Conservation (phyloP, 2,113 vertebrate genomes). For the Odobenus rosmarus region DNA sequence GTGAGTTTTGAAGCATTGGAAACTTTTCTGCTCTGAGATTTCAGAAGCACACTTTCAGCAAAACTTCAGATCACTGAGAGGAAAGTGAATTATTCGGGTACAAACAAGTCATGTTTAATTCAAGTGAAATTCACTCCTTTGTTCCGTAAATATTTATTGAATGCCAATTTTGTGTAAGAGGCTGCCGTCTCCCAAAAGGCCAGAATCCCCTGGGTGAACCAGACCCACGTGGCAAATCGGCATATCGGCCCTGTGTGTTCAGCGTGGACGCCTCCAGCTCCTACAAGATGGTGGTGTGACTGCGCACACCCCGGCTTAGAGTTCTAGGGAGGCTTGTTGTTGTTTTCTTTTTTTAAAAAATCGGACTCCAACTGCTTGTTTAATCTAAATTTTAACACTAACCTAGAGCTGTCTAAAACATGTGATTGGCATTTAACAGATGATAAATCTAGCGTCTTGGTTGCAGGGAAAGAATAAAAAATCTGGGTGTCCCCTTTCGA, state of each 20-base stretch:
- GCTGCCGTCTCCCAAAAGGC: background rate
- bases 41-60: background rate
- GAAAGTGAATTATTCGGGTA: background rate
- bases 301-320: background rate
- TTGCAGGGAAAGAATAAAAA: background rate
- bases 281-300: rapidly evolving
- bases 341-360: background rate
- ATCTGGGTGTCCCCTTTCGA: background rate
- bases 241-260: rapidly evolving
- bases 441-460: no score
- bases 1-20: background rate
- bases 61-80: background rate
- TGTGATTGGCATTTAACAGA: background rate
- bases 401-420: background rate
- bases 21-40: background rate
- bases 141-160: background rate
- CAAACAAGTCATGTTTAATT: background rate
- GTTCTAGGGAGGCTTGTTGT: background rate
- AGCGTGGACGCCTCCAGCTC: rapidly evolving
- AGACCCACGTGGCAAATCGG: rapidly evolving
- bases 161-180: background rate
- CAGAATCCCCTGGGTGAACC: background rate
- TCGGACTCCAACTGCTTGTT: background rate
- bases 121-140: background rate
- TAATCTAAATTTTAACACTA: background rate